These are phyloP conservation scores for Ormyrus thymus DNA, from an alignment of 2,888 invertebrate species.

Conservation along the genomic window DNA sequence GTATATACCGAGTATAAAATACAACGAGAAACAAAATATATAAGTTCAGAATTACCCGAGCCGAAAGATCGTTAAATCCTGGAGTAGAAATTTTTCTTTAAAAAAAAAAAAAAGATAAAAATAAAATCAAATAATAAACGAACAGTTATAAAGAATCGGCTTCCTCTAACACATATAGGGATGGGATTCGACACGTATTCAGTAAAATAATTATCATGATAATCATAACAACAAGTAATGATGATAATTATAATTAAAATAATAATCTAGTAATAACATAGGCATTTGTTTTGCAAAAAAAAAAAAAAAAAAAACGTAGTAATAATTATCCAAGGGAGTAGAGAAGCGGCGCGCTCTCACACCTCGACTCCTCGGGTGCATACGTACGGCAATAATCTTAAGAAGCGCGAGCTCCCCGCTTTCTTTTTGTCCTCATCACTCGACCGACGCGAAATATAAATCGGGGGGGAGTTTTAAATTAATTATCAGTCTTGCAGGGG, in stretches of 20 bases:
- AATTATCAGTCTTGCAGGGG: constrained; percentile 43
- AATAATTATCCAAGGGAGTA: not conserved
- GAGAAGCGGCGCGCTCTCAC: not conserved
- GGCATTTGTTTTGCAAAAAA: no score
- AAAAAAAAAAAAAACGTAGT: no score
- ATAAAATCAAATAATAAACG: not conserved
- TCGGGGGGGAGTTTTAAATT: constrained; percentile 26
- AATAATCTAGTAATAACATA: no score
- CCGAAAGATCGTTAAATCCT: constrained; percentile 43
- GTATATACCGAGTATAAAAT: not conserved
- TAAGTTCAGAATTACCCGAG: constrained; percentile 50
- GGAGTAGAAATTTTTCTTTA: not conserved
- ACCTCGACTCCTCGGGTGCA: not conserved
- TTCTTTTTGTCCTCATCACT: not conserved
- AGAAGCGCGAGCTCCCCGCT: not conserved
- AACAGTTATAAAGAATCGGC: not conserved
- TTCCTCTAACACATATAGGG: constrained; percentile 6
- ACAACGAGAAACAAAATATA: constrained; percentile 23
- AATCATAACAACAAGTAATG: no score
- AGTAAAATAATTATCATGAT: no score
- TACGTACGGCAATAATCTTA: not conserved
- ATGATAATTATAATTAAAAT: no score
- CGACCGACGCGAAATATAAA: not conserved
- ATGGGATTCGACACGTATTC: not conserved
- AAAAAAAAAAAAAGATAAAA: constrained; percentile 7